Conservation (phyloP, 2,113 vertebrate genomes). For the Zapus hudsonius region DNA sequence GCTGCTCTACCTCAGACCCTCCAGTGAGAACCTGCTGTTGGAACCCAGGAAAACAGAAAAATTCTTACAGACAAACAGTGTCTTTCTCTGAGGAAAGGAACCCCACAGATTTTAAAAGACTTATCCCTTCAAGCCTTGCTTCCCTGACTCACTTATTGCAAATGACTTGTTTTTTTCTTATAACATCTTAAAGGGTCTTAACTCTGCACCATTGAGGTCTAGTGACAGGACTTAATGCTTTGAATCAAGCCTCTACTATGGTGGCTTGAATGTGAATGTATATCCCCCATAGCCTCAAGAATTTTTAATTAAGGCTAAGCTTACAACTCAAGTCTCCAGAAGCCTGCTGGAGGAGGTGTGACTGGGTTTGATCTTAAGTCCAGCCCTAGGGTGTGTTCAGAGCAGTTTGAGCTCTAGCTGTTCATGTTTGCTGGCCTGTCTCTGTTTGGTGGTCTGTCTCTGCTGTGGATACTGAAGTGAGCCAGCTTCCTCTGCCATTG, state of each 20-base stretch:
- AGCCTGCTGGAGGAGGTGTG: too few species aligned
- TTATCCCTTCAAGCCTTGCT: background rate
- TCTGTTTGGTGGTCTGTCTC: too few species aligned
- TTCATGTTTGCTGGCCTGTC: too few species aligned
- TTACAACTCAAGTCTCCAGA: too few species aligned
- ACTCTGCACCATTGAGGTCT: background rate
- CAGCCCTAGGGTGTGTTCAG: too few species aligned
- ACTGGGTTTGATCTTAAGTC: too few species aligned
- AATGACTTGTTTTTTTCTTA: background rate
- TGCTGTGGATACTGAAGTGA: too few species aligned
- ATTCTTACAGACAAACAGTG: background rate
- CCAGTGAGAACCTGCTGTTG: background rate
- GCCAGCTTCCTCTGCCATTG: too few species aligned
- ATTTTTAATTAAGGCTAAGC: too few species aligned
- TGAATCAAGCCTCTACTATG: background rate
- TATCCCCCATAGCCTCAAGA: too few species aligned
- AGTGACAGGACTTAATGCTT: background rate
- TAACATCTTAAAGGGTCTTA: background rate
- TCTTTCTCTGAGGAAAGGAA: background rate
- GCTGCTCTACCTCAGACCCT: background rate
- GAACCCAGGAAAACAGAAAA: constrained; percentile 20
- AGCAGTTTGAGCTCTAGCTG: too few species aligned
- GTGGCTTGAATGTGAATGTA: too few species aligned
- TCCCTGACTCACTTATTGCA: background rate
- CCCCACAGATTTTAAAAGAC: background rate